Conservation (phyloP, 2,888 invertebrate genomes). For the Leucophora obtusa region DNA sequence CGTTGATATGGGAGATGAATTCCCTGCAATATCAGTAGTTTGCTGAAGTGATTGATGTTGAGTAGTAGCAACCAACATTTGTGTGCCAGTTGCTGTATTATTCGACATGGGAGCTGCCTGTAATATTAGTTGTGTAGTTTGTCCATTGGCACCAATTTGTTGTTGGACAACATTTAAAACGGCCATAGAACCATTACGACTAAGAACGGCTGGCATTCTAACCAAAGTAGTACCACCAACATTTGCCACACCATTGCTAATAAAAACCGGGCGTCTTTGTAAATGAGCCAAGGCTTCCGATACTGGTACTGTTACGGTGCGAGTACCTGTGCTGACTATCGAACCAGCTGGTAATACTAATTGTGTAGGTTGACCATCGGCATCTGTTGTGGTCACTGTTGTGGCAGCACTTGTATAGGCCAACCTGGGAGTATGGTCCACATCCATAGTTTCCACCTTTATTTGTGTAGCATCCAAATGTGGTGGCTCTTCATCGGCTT, state of each 20-base stretch:
- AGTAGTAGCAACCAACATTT: constrained; percentile 64
- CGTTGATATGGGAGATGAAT: constrained; percentile 45
- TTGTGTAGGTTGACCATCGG: constrained; percentile 68
- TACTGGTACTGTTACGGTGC: constrained; percentile 71
- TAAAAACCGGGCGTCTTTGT: constrained; percentile 75
- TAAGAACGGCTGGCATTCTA: constrained; percentile 74
- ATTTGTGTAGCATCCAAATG: constrained; percentile 67
- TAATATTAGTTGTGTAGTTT: constrained; percentile 72
- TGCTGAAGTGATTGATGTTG: constrained; percentile 53
- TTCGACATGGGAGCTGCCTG: constrained; percentile 68
- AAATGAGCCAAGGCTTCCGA: constrained; percentile 72
- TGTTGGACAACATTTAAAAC: constrained; percentile 74
- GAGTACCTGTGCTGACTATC: constrained; percentile 70
- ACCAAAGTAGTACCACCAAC: constrained; percentile 72
- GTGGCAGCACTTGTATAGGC: constrained; percentile 68
- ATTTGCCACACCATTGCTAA: constrained; percentile 72
- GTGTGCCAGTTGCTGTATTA: constrained; percentile 47
- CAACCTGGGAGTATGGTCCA: constrained; percentile 66
- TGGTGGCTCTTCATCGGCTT: constrained; percentile 72
- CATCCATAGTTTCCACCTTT: constrained; percentile 71
- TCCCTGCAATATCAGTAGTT: constrained; percentile 49
- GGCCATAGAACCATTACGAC: constrained; percentile 73
- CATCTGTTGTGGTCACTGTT: constrained; percentile 61
- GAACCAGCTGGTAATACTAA: constrained; percentile 73
- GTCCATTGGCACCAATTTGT: constrained; percentile 65